Conservation (phyloP, 2,888 invertebrate genomes). For the Macropis europaea region DNA sequence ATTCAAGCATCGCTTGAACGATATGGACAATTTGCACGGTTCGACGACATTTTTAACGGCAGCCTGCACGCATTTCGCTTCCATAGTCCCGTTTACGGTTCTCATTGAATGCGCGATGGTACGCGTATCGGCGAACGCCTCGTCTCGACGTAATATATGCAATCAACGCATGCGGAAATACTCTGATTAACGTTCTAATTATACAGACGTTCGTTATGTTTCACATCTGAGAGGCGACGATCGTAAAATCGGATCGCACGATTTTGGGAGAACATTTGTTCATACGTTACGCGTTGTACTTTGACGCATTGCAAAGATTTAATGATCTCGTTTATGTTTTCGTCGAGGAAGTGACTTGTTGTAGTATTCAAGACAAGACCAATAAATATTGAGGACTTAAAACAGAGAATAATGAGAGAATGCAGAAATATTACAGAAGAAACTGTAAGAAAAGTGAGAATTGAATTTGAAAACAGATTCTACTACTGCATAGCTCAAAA, state of each 20-base stretch:
- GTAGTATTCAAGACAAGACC: too few relatives aligned
- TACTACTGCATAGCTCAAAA: too few relatives aligned
- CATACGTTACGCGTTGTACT: too few relatives aligned
- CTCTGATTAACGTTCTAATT: conserved; percentile 22
- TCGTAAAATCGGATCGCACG: not conserved
- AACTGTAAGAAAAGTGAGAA: too few relatives aligned
- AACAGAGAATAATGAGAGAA: too few relatives aligned
- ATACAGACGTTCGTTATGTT: not conserved
- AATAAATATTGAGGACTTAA: too few relatives aligned
- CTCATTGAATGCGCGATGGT: conserved; percentile 2
- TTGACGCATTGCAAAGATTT: too few relatives aligned
- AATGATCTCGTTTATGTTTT: too few relatives aligned
- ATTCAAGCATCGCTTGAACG: conserved; percentile 11
- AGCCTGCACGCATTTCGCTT: not conserved
- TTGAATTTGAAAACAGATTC: too few relatives aligned
- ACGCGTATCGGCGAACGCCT: not conserved
- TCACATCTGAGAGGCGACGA: not conserved
- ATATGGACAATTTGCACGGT: conserved; percentile 13
- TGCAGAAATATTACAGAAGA: too few relatives aligned
- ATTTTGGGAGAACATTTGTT: not conserved
- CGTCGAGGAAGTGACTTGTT: too few relatives aligned
- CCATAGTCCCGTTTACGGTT: not conserved
- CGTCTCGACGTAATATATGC: not conserved
- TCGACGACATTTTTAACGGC: conserved; percentile 16
- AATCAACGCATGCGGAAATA: not conserved